Conservation (phyloP, 1,140 invertebrate genomes). For the Arctopsyche grandis region DNA sequence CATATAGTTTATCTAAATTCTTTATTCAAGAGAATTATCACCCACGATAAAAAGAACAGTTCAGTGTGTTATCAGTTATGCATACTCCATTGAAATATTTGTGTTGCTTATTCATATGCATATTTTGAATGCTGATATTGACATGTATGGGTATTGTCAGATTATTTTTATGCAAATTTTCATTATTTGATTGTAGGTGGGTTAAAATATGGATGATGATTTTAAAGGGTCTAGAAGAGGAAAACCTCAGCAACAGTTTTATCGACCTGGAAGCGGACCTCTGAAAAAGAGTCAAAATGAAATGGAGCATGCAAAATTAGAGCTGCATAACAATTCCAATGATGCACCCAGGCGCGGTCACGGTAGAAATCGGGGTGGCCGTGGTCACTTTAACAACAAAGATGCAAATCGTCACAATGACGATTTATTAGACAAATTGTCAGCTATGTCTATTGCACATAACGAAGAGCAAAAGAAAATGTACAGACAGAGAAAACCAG, state of each 20-base stretch:
- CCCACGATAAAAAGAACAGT: no score
- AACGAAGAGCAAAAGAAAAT: slow-evolving; percentile 37
- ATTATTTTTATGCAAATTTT: neutral
- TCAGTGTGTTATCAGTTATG: no score
- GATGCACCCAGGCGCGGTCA: slow-evolving; percentile 57
- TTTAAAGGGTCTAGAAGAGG: slow-evolving; percentile 64
- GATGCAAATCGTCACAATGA: slow-evolving; percentile 46
- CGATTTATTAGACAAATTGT: slow-evolving; percentile 41
- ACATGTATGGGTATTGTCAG: no score
- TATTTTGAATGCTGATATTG: no score
- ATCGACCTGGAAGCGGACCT: slow-evolving; percentile 65
- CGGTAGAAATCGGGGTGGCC: slow-evolving; percentile 61
- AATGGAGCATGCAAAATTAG: slow-evolving; percentile 55
- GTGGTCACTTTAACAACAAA: slow-evolving; percentile 58
- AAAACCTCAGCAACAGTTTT: slow-evolving; percentile 66
- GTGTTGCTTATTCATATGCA: no score
- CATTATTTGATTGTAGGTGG: slow-evolving; percentile 34
- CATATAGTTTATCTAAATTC: no score
- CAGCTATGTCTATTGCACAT: slow-evolving; percentile 36
- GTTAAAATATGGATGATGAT: slow-evolving; percentile 66
- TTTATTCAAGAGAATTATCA: no score
- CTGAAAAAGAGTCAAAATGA: slow-evolving; percentile 58
- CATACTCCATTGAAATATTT: no score
- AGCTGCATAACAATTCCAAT: slow-evolving; percentile 55
- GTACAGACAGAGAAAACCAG: slow-evolving; percentile 60